Conservation (phyloP, 1,140 invertebrate species). For the Drosophila sproati region DNA sequence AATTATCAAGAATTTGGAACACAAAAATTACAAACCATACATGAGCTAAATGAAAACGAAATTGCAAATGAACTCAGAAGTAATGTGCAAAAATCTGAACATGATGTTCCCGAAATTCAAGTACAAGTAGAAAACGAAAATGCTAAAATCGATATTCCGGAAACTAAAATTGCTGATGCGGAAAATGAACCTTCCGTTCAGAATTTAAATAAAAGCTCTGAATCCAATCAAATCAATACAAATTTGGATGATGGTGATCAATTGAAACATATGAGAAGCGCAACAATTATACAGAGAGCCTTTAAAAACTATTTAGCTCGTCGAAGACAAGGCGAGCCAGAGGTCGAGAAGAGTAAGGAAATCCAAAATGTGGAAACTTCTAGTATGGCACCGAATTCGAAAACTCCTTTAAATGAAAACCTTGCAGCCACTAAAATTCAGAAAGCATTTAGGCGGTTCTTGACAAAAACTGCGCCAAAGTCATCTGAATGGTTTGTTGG, state of each 20-base stretch:
- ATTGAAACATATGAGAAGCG: slow-evolving; percentile 17
- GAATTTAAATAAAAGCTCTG: not conserved
- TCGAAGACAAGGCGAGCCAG: not conserved
- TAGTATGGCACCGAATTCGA: not conserved
- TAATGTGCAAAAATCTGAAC: not conserved
- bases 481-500: slow-evolving; percentile 66
- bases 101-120: not conserved
- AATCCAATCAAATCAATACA: not conserved
- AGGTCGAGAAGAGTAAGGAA: not conserved
- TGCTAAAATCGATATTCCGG: not conserved
- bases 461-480: slow-evolving; percentile 6
- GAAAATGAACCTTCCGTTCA: not conserved
- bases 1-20: slow-evolving; percentile 40
- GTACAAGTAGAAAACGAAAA: not conserved
- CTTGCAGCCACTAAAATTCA: slow-evolving; percentile 57
- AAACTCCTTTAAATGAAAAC: not conserved
- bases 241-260: slow-evolving; percentile 9
- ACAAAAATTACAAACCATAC: slow-evolving; percentile 62
- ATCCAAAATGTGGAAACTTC: not conserved
- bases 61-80: slow-evolving; percentile 11
- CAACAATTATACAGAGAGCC: slow-evolving; percentile 50
- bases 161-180: not conserved
- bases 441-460: slow-evolving; percentile 29
- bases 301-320: slow-evolving; percentile 18
- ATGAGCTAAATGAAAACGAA: slow-evolving; percentile 66